A percentile compares a stretch with the other conserved stretches of the same genome.
These are phyloP conservation scores for Cyclopterus lumpus DNA, from an alignment of 2,797 vertebrate genomes.

Conservation along the genomic window DNA sequence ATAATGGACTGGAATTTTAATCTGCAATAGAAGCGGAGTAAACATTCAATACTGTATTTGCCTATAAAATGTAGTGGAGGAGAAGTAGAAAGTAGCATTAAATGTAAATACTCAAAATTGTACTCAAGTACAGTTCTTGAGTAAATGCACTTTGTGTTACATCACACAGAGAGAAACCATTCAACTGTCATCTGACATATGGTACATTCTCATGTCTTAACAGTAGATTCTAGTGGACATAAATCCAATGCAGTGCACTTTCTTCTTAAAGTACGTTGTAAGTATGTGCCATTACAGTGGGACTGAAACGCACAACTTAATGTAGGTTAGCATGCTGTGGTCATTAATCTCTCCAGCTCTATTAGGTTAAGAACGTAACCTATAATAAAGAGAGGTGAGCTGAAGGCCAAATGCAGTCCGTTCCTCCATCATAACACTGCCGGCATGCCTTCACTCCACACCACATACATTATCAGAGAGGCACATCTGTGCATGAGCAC, in stretches of 20 bases:
- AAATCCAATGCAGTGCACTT: neutral
- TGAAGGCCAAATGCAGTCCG: slow-evolving; percentile 20
- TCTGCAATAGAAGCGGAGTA: neutral
- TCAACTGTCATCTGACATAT: too few species aligned
- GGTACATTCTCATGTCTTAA: too few species aligned
- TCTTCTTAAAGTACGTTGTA: neutral
- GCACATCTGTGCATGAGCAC: slow-evolving; percentile 37
- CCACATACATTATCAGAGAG: slow-evolving; percentile 31
- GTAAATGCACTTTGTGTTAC: neutral
- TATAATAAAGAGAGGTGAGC: slow-evolving; percentile 29
- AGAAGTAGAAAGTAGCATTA: too few species aligned
- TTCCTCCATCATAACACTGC: slow-evolving; percentile 41
- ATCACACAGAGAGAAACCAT: neutral
- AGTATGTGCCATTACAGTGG: neutral
- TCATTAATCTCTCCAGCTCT: slow-evolving; percentile 40
- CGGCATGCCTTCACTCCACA: slow-evolving; percentile 21
- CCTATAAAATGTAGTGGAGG: neutral
- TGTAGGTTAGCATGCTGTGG: slow-evolving; percentile 5
- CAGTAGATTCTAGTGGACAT: neutral
- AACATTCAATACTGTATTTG: too few species aligned
- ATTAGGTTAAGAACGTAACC: slow-evolving; percentile 37
- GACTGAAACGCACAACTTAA: slow-evolving; percentile 6
- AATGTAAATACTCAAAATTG: neutral
- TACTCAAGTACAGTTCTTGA: neutral
- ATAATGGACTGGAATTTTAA: too few species aligned